Base-by-base conservation (phyloP, 2,888 invertebrate genomes). In the Nematopogon swammerdamellus region DNA sequence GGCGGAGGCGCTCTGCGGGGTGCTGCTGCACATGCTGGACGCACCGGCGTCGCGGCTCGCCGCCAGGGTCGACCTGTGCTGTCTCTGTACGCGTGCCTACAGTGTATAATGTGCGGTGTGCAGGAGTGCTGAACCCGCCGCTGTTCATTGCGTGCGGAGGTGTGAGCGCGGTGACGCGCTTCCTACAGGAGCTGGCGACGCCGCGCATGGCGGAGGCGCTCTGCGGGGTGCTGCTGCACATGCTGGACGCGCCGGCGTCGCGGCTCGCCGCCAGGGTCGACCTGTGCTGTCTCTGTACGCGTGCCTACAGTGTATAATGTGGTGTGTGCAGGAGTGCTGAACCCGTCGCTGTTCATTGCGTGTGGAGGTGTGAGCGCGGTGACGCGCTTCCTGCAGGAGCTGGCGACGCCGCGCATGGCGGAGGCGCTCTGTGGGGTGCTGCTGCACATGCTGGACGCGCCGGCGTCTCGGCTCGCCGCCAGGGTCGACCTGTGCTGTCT, bases 201-300 rank as follows among this genome's bases (percentile, higher is more conserved):
- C 92, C 95, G 0, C 86, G 91, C 53, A 92, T 96, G 72, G 89
- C 92, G 5, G 97, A 97, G 70, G 91, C 95, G 3, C 77, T 97
- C 2, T 88, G 96, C 57, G 94, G 93, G 1, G 91, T 94, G 14
- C 73, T 97, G 36, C 75, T 97, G 47, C 89, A 90, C 65, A 82
- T 96, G 49, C 81, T 96, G 46, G 92, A 95, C 69, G 87, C 88
- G 67, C 96, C 96, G 0, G 81, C 84, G 43, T 91, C 94, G 2
- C 81, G 97, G 49, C 81, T 82, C 57, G 82, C 85, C 48, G 89
- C 91, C 14, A 84, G 85, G 30, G 84, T 95, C 25, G 91, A 95
- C 65, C 82, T 97, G 50, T 85, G 94, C 67, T 91, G 91, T 68
- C 83, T 98, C n/a, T n/a, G n/a, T n/a, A n/a, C n/a, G n/a, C n/a